phyloP scores from a whole-genome alignment of 2,797 vertebrate species.

The Dallia pectoralis region DNA sequence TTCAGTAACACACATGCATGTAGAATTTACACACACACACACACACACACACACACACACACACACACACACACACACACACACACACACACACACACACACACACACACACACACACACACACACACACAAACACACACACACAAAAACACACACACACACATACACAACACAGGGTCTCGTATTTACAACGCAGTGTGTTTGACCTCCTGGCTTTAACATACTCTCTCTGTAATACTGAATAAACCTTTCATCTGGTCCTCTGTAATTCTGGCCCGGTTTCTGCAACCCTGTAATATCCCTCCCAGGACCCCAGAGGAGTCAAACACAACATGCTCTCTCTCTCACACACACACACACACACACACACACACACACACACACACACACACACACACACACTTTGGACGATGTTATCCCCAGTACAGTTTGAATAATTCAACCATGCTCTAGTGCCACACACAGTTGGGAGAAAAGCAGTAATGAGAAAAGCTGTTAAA shows the following conservation, averaged over 20 bases:
- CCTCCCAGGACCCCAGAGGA: constrained; percentile 82
- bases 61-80: neutral
- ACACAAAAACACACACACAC: neutral
- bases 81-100: too few relatives aligned
- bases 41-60: neutral
- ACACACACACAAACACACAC: neutral
- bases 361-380: neutral
- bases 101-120: too few relatives aligned
- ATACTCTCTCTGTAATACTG: constrained; percentile 75
- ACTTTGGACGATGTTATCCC: constrained; percentile 67
- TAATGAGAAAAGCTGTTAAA: constrained; percentile 91
- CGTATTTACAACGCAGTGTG: neutral
- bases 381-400: neutral
- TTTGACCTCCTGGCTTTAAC: constrained; percentile 40
- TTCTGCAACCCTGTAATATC: constrained; percentile 70
- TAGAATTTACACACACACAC: too few relatives aligned
- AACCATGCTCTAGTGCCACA: constrained; percentile 82
- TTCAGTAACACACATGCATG: too few relatives aligned
- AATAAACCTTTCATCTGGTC: constrained; percentile 77
- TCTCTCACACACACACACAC: constrained; percentile 22
- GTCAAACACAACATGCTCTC: constrained; percentile 75
- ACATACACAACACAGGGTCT: constrained; percentile 37
- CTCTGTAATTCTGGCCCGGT: constrained; percentile 38
- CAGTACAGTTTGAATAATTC: constrained; percentile 89
- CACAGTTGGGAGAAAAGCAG: constrained; percentile 64